Evolutionary conservation across 1,140 invertebrate genomes (phyloP).

Genomic region (Dinothrombium tinctorium): DNA sequence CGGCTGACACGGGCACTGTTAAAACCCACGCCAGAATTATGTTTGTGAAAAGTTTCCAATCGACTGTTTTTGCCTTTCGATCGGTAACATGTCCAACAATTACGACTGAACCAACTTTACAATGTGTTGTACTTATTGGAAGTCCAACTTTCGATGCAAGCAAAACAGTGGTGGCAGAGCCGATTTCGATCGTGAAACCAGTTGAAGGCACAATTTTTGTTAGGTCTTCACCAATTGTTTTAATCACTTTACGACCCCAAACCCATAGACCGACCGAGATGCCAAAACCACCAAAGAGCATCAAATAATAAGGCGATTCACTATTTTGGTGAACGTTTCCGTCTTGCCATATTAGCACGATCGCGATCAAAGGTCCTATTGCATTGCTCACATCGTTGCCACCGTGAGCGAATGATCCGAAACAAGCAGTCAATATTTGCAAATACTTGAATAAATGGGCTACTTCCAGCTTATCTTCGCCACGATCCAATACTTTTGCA

Average conservation of each 20-base stretch:
- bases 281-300: slow-evolving; percentile 81
- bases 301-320: slow-evolving; percentile 66
- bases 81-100: slow-evolving; percentile 30
- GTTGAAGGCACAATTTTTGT: slow-evolving; percentile 89
- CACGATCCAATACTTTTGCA: not conserved
- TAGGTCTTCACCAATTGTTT: slow-evolving; percentile 86
- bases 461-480: slow-evolving; percentile 31
- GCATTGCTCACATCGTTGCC: slow-evolving; percentile 93
- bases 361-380: slow-evolving; percentile 80
- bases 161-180: slow-evolving; percentile 80
- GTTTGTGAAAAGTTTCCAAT: slow-evolving; percentile 77
- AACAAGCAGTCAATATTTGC: slow-evolving; percentile 83
- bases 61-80: slow-evolving; percentile 28
- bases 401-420: slow-evolving; percentile 93
- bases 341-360: slow-evolving; percentile 52
- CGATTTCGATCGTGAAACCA: slow-evolving; percentile 85
- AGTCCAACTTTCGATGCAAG: slow-evolving; percentile 83
- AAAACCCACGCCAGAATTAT: slow-evolving; percentile 91
- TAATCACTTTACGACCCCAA: slow-evolving; percentile 81
- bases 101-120: slow-evolving; percentile 90
- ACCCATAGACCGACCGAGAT: slow-evolving; percentile 88
- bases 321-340: slow-evolving; percentile 36
- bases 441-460: slow-evolving; percentile 70
- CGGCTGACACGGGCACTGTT: slow-evolving; percentile 72
- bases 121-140: slow-evolving; percentile 95